phyloP scores from a whole-genome alignment of 2,113 vertebrate species.

The Ictidomys tridecemlineatus region DNA sequence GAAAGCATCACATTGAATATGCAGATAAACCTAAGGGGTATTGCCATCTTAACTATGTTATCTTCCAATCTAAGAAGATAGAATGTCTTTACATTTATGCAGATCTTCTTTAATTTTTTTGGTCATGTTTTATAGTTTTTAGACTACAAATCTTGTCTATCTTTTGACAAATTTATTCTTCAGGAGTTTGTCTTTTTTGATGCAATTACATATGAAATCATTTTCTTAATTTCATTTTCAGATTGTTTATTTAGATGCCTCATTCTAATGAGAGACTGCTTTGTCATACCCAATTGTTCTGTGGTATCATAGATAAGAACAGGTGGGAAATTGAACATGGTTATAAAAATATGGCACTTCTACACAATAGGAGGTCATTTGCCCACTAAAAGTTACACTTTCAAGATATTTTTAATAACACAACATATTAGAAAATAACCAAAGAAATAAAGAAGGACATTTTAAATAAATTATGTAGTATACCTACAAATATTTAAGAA shows the following conservation, averaged over 20 bases:
- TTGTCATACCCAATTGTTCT: not conserved
- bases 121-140: not conserved
- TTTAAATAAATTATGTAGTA: not conserved
- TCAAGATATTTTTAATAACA: not conserved
- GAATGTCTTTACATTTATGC: not conserved
- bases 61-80: not conserved
- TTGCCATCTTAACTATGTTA: not conserved
- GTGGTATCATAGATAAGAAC: not conserved
- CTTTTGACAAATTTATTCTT: not conserved
- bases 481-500: not conserved
- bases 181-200: not conserved
- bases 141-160: not conserved
- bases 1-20: not conserved
- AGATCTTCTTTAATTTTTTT: not conserved
- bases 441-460: not conserved
- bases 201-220: not conserved
- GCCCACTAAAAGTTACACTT: conserved; percentile 8
- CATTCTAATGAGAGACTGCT: not conserved
- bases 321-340: not conserved
- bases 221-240: not conserved
- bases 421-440: conserved; percentile 20
- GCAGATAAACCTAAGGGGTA: not conserved
- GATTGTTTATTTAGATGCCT: not conserved
- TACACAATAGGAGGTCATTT: not conserved
- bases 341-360: not conserved